phyloP scores from a whole-genome alignment of 1,140 invertebrate species.

The Heterodera schachtii region DNA sequence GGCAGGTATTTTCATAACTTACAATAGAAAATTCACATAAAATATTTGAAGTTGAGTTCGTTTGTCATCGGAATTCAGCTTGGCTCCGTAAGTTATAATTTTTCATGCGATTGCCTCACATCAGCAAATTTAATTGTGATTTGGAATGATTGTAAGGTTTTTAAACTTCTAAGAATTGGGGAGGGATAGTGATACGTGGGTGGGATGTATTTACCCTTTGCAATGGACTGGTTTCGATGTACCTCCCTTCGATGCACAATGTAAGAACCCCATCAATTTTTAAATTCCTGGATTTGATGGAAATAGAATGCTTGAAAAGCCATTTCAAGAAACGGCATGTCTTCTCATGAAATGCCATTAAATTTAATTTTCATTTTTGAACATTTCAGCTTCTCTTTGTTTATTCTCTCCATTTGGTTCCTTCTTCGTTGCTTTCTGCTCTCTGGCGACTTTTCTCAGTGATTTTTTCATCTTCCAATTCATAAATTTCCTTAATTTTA shows the following conservation, averaged over 20 bases:
- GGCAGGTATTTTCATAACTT: conserved; percentile 18
- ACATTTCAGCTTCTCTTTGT: conserved; percentile 24
- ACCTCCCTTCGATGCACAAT: too few relatives aligned
- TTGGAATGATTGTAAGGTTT: too few relatives aligned
- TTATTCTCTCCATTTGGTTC: conserved; percentile 37
- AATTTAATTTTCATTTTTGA: conserved; percentile 34
- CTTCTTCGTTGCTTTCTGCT: conserved; percentile 50
- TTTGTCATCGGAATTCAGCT: conserved; percentile 55
- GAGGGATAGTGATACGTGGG: too few relatives aligned
- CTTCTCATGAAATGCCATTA: background rate
- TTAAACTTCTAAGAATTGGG: too few relatives aligned
- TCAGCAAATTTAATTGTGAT: too few relatives aligned
- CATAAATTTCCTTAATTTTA: conserved; percentile 57
- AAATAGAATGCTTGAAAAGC: too few relatives aligned
- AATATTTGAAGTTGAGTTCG: conserved; percentile 51
- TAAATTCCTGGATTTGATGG: too few relatives aligned
- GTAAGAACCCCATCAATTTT: too few relatives aligned
- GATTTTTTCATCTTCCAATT: conserved; percentile 63
- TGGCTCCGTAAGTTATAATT: conserved; percentile 32
- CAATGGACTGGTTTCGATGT: too few relatives aligned
- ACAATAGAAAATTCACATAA: conserved; percentile 23
- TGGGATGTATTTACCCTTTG: too few relatives aligned
- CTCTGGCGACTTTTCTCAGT: conserved; percentile 55
- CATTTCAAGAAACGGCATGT: too few relatives aligned
- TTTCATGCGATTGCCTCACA: too few relatives aligned